Evolutionary conservation across 2,888 invertebrate genomes (phyloP).

Genomic region (Eutolmus rufibarbis): DNA sequence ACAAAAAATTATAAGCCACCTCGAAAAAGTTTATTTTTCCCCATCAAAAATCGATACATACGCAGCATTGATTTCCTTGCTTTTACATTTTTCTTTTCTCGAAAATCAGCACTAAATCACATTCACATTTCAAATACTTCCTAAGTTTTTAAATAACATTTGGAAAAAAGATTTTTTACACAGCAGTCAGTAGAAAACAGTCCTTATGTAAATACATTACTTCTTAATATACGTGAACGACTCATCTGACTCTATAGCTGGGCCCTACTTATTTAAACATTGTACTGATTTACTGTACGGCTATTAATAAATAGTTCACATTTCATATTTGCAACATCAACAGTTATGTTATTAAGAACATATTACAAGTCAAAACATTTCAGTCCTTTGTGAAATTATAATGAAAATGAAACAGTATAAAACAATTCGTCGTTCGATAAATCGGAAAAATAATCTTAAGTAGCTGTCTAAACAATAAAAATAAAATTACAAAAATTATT

Average conservation of each 20-base stretch:
- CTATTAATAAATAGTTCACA: background rate
- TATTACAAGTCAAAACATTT: background rate
- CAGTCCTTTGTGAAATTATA: background rate
- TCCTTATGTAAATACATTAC: background rate
- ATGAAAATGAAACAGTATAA: background rate
- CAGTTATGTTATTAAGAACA: background rate
- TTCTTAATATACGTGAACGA: background rate
- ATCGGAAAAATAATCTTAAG: background rate
- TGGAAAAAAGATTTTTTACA: background rate
- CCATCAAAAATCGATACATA: conserved; percentile 38
- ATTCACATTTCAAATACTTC: conserved; percentile 19
- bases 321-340: background rate
- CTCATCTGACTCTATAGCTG: background rate
- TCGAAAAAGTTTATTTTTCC: conserved; percentile 42
- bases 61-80: conserved; percentile 41
- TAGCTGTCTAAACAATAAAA: background rate
- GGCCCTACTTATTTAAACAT: background rate
- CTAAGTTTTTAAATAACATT: background rate
- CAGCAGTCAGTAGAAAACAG: background rate
- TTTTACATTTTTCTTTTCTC: conserved; percentile 32
- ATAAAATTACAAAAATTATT: background rate
- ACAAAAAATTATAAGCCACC: conserved; percentile 48
- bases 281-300: background rate
- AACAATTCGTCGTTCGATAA: background rate
- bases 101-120: background rate